Base-by-base conservation (phyloP, 2,113 vertebrate species). In the Prietella phreatophila region DNA sequence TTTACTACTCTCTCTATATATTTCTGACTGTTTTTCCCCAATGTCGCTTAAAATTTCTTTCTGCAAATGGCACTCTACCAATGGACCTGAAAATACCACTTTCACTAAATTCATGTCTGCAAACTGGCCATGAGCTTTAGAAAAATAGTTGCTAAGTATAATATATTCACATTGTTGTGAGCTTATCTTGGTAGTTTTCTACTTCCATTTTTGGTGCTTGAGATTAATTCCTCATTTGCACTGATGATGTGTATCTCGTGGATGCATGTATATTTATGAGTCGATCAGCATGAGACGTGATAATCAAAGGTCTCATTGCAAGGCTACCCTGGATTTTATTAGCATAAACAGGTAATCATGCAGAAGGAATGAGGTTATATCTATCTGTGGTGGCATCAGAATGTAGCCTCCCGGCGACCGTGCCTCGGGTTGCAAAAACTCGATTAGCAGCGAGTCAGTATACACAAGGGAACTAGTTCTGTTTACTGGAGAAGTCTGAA, bases 341-440 rank as follows among this genome's bases (percentile, higher is more conserved):
- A 90, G 67, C 87, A 85, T 90, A 87, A 92, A 90, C 90, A 89
- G 78, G 92, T 90, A 89, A 89, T 65, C 89, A 89, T 87, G 84
- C 86, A 81, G 89, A 88, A 90, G 85, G 84, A 89, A 55, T 83
- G 82, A 58, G 50, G 87, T 75, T 85, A 65, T 76, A 83, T 81
- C 82, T 88, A 88, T 90, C 89, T 86, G 36, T 75, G 47, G 75
- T 81, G 73, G 71, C 81, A 86, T 88, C 89, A 84, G 53, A 50
- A 87, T 53, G 25, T 69, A 82, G 71, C 63, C 42, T 82, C 55
- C 13, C 4, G 39, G 71, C 83, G 87, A 83, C 76, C 33, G 25
- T 86, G 71, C 71, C 83, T 82, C 39, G 67, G 81, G 83, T 87
- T 42, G 53, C 86, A 85, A 84, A 86, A 83, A 22, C 39, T 82